Conservation (phyloP, 2,888 invertebrate genomes). For the Phytoseiulus persimilis region DNA sequence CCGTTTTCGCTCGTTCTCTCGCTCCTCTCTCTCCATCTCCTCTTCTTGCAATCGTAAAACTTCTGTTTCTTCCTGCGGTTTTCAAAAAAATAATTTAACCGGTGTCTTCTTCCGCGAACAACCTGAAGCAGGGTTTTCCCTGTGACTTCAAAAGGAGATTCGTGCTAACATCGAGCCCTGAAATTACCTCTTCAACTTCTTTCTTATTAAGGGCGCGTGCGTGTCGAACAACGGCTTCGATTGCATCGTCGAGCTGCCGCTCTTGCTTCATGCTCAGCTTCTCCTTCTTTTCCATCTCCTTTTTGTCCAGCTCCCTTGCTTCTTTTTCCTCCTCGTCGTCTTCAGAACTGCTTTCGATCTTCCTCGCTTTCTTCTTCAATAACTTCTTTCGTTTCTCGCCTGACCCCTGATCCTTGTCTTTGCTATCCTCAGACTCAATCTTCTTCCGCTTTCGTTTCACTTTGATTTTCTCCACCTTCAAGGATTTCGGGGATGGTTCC, state of each 20-base stretch:
- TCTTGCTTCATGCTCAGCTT: constrained; percentile 39
- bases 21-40: constrained; percentile 27
- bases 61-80: not conserved
- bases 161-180: not conserved
- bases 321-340: constrained; percentile 41
- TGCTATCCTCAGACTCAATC: not conserved
- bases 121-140: not conserved
- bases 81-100: not conserved
- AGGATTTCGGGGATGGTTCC: constrained; percentile 13
- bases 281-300: constrained; percentile 42
- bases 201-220: constrained; percentile 11
- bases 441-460: not conserved
- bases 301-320: constrained; percentile 45
- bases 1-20: constrained; percentile 12
- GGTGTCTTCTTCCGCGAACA: not conserved
- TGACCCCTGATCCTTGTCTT: constrained; percentile 11
- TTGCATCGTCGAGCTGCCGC: constrained; percentile 44
- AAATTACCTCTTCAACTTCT: constrained; percentile 20
- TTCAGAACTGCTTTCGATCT: constrained; percentile 32
- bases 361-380: constrained; percentile 6
- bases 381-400: constrained; percentile 17
- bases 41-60: constrained; percentile 17
- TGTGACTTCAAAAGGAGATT: too few species aligned
- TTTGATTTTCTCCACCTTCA: not conserved
- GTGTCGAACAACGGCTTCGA: constrained; percentile 45